A percentile compares a stretch with the other conserved stretches of the same genome.
These are phyloP conservation scores for Carettochelys insculpta DNA, from an alignment of 2,113 vertebrate species.

Conservation along the genomic window DNA sequence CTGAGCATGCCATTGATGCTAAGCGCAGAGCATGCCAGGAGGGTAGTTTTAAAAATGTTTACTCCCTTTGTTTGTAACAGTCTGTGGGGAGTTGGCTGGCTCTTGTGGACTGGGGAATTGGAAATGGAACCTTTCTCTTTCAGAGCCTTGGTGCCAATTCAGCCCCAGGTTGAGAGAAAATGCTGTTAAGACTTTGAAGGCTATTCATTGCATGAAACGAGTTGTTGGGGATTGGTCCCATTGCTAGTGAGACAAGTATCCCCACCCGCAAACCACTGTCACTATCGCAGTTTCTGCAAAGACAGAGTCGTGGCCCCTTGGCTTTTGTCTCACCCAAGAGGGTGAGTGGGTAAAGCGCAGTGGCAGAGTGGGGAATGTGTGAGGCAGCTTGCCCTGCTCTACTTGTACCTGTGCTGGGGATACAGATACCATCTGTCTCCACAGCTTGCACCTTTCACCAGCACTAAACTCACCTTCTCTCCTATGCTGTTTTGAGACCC, in stretches of 20 bases:
- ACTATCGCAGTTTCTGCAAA: not conserved
- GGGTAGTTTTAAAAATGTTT: not conserved
- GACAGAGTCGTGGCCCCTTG: fast-evolving
- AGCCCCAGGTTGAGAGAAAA: not conserved
- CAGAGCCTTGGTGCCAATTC: not conserved
- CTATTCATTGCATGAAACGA: not conserved
- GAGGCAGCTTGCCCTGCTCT: not conserved
- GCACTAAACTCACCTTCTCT: not conserved
- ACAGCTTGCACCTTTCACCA: not conserved
- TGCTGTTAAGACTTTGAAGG: not conserved
- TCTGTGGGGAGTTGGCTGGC: not conserved
- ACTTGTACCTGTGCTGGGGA: not conserved
- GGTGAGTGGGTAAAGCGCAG: not conserved
- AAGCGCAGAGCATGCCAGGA: not conserved
- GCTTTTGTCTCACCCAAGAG: not conserved
- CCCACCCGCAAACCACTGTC: not conserved
- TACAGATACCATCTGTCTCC: not conserved
- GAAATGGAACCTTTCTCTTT: not conserved
- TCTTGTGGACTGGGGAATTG: not conserved
- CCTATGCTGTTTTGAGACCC: not conserved
- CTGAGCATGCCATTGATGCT: not conserved
- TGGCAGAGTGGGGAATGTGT: not conserved
- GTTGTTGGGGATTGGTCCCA: not conserved
- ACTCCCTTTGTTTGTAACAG: not conserved
- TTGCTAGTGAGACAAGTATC: not conserved